Evolutionary conservation across 2,797 vertebrate species (phyloP), one percentile per base, ranked within the genome.

Genomic region (Phoebastria nigripes): DNA sequence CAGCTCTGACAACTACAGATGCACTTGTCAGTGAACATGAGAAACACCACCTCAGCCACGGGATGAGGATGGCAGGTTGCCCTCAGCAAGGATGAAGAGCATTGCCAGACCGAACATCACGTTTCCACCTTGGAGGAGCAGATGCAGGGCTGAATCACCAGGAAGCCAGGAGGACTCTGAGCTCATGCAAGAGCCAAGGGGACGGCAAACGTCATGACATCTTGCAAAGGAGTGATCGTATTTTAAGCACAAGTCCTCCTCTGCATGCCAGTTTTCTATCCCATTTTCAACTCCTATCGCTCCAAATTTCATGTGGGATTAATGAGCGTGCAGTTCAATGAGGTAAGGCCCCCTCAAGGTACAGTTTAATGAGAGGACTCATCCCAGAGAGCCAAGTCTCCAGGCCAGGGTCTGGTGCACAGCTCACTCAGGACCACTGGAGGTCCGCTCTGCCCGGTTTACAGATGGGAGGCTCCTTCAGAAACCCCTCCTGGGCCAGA

Each of bases 301-400:
- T 69, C 42, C n/a, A 56, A 11, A 17, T 63, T 44, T 63, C n/a
- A 52, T 8, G 7, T 13, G 21, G 35, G 46, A 47, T 46, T 56
- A 70, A 44, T 8, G 15, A 70, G 14, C 4, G 0, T n/a, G 41
- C 69, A n/a, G 25, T 29, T 51, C 28, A 42, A 26, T 0, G 1
- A 81, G 55, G 35, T 26, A 61, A 51, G 35, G 22, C 11, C 22
- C 26, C 21, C 49, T 70, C 33, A 77, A 55, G 49, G 37, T 37
- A 49, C 18, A 42, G 51, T 47, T 70, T 49, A 77, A 59, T 25
- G 24, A 80, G 17, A 49, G 6, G 33, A 58, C 44, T 62, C 21
- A 41, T 25, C 14, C 49, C 47, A 47, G 35, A 49, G 9, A 22
- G 26, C 9, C 0, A 0, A 49, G 21, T 26, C 55, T 69, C 14